Evolutionary conservation across 2,797 vertebrate genomes (phyloP).

Genomic region (Danio albolineatus): DNA sequence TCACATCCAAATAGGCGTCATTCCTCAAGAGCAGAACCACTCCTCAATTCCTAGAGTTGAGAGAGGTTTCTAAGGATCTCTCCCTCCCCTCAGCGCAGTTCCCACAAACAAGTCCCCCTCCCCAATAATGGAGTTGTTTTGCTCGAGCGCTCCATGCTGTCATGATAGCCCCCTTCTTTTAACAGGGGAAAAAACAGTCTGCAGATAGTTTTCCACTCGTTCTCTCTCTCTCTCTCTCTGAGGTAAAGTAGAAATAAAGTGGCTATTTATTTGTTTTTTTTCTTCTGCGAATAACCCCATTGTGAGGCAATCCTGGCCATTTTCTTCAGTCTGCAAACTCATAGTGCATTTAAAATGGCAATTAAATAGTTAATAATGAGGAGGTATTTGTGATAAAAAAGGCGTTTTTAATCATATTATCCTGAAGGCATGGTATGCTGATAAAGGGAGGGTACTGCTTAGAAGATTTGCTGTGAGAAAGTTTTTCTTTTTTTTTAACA

Average conservation of each 20-base stretch:
- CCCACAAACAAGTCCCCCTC: slow-evolving; percentile 45
- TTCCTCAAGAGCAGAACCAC: background rate
- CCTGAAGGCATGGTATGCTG: background rate
- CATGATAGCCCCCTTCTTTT: background rate
- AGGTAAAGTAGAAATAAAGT: slow-evolving; percentile 17
- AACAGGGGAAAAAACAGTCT: background rate
- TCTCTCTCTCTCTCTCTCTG: slow-evolving; percentile 46
- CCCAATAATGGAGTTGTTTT: slow-evolving; percentile 4
- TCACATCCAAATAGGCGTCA: slow-evolving; percentile 17
- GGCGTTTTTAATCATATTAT: background rate
- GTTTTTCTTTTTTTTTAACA: background rate
- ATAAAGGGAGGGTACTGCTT: background rate
- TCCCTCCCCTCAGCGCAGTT: slow-evolving; percentile 1
- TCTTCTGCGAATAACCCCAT: background rate
- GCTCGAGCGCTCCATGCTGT: slow-evolving; percentile 24
- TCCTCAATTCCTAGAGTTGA: slow-evolving; percentile 27
- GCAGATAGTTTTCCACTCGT: slow-evolving; percentile 13
- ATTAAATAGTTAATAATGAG: background rate
- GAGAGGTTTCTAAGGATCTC: slow-evolving; percentile 36
- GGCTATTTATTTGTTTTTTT: slow-evolving; percentile 30
- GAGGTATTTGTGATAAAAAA: background rate
- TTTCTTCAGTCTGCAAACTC: background rate
- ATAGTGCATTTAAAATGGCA: background rate
- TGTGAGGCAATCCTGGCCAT: background rate
- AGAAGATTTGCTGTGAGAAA: background rate